Evolutionary conservation across 2,888 invertebrate genomes (phyloP).

Genomic region (Rhopalosiphum nymphaeae): DNA sequence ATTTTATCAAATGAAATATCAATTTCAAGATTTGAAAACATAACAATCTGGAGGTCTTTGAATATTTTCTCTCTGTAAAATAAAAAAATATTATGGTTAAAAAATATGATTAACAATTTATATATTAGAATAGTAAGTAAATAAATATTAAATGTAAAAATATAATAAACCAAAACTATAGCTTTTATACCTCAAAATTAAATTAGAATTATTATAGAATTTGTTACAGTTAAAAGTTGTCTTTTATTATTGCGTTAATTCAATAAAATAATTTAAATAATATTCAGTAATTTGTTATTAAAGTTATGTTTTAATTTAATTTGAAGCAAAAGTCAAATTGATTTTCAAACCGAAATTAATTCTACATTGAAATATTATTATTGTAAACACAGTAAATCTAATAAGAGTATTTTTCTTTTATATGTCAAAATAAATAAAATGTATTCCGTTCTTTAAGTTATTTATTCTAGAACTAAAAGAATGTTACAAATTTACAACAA

Average conservation of each 20-base stretch:
- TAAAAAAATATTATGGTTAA: not conserved
- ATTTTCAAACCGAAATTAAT: not conserved
- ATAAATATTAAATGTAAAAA: conserved; percentile 41
- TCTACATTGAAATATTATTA: not conserved
- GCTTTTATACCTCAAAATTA: not conserved
- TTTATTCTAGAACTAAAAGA: too few species aligned
- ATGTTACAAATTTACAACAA: too few species aligned
- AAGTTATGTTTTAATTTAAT: not conserved
- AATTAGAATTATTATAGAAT: not conserved
- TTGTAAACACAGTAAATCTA: not conserved
- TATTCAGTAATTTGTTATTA: not conserved
- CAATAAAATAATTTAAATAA: not conserved
- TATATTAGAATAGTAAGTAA: not conserved
- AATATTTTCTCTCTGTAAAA: conserved; percentile 70
- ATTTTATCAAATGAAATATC: conserved; percentile 72
- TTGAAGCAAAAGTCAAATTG: not conserved
- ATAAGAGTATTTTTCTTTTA: not conserved
- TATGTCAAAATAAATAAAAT: not conserved
- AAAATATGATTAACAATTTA: not conserved
- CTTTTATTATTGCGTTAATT: not conserved
- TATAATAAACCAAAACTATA: conserved; percentile 10
- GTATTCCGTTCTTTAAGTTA: too few species aligned
- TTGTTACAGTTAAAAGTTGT: not conserved
- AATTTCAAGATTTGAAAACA: conserved; percentile 77
- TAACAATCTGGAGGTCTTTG: conserved; percentile 74